Evolutionary conservation across 1,140 invertebrate species (phyloP), one percentile per base, ranked within the genome.

Genomic region (Planococcus citri): DNA sequence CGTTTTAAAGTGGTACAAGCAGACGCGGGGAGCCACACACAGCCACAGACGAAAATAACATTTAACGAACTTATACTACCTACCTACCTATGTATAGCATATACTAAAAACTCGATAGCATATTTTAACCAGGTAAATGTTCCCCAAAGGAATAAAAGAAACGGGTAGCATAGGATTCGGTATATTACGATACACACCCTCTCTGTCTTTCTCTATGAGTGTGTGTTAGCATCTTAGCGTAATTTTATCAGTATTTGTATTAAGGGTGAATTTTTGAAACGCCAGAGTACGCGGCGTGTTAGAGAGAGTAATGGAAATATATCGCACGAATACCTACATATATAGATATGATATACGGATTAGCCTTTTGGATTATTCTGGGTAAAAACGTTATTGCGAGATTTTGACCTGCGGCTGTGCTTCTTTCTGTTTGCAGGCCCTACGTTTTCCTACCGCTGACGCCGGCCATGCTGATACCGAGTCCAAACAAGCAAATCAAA

Each of bases 161-260:
- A 6, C 41, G 41, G 41, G 29, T 12, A 33, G 29, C 29, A 12
- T 33, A 6, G 29, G 29, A 33, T 33, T 33, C 12, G 29, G 29
- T 33, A 33, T 33, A 6, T n/a, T n/a, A n/a, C n/a, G n/a, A n/a
- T n/a, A n/a, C n/a, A n/a, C n/a, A n/a, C n/a, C n/a, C n/a, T n/a
- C n/a, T n/a, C n/a, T n/a, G n/a, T n/a, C n/a, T n/a, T n/a, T n/a
- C n/a, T n/a, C n/a, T n/a, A n/a, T n/a, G n/a, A n/a, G n/a, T n/a
- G 41, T 51, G 17, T 51, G 41, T 51, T 51, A 51, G 12, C 41
- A 51, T 51, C 41, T 51, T 51, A 51, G 41, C 12, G 41, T 51
- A 51, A 51, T 51, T 51, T 51, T 51, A 51, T 51, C 41, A 51
- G 41, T 51, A 51, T 51, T 51, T 51, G 41, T 51, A 51, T 20